Evolutionary conservation across 2,888 invertebrate genomes (phyloP).

Genomic region (Coenonympha arcania): DNA sequence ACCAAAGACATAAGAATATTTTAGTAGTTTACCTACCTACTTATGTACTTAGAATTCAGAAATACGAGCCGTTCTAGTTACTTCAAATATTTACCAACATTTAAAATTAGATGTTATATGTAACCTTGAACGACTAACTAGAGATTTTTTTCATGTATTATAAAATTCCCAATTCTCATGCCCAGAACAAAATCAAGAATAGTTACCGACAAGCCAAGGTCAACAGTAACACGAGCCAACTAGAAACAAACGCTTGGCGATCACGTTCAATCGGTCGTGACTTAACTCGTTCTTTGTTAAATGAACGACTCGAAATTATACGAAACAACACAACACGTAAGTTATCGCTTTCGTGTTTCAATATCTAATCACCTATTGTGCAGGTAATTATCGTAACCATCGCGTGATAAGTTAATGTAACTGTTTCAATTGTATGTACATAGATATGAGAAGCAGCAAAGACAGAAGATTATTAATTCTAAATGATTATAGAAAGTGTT

Average conservation of each 20-base stretch:
- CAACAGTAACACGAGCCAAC: slow-evolving; percentile 36
- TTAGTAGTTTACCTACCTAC: too few relatives aligned
- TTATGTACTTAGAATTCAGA: neutral
- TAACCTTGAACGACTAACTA: neutral
- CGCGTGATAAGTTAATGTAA: slow-evolving; percentile 8
- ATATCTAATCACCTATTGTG: slow-evolving; percentile 26
- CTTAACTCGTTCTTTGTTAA: slow-evolving; percentile 32
- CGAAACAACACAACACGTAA: slow-evolving; percentile 24
- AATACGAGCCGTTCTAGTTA: neutral
- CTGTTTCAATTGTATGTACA: slow-evolving; percentile 1
- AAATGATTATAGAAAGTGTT: neutral
- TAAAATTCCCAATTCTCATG: slow-evolving; percentile 1
- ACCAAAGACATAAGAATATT: too few relatives aligned
- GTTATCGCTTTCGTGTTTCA: slow-evolving; percentile 22
- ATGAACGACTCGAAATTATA: slow-evolving; percentile 27
- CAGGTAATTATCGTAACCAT: slow-evolving; percentile 17
- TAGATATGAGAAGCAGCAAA: neutral
- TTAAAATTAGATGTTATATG: neutral
- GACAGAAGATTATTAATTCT: neutral
- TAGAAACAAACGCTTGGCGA: slow-evolving; percentile 28
- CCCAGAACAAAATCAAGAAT: slow-evolving; percentile 14
- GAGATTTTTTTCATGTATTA: neutral
- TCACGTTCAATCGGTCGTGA: slow-evolving; percentile 39
- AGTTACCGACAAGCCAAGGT: slow-evolving; percentile 41
- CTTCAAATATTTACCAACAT: neutral